Evolutionary conservation across 2,113 vertebrate species (phyloP), one percentile per base, ranked within the genome.

Genomic region (Recurvirostra avosetta): DNA sequence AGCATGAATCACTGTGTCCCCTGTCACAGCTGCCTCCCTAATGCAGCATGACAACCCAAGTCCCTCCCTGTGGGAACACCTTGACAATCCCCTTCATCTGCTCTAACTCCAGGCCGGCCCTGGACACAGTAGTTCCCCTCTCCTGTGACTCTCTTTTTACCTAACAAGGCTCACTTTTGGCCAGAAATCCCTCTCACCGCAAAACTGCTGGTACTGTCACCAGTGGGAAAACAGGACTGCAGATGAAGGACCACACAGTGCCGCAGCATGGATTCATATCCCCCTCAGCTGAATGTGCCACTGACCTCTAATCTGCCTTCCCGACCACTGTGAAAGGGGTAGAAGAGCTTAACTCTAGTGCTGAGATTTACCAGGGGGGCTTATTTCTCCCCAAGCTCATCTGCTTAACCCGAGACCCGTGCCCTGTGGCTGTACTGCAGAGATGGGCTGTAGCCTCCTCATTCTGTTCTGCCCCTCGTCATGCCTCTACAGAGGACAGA

Each of bases 261-360:
- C 49, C 1, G 1, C 65, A 30, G 21, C 0, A 0, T 10, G 32
- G 25, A 47, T 86, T 82, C 25, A 30, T 40, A 5, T 6, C 8
- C 22, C 12, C 9, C 26, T 43, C 38, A 49, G 30, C n/a, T 63
- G 18, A 40, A 52, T 17, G n/a, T 73, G 38, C 78, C 40, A 19
- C 36, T 36, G 29, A 17, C 8, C 8, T 29, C 58, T 67, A 5
- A 76, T 26, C 47, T 72, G 43, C 53, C 38, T 76, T 53, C 62
- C 26, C 0, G 0, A 11, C 10, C 30, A 15, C 15, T 20, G 34
- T 11, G 36, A 53, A 25, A 53, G 53, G n/a, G 41, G 41, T 56
- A 34, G 32, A 55, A 59, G 45, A 55, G 19, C 19, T 80, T 47
- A 61, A 58, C 9, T 30, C 12, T 12, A 29, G 21, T 19, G 26